Base-by-base conservation (phyloP, 2,113 vertebrate genomes). In the Dryoscopus gambensis region DNA sequence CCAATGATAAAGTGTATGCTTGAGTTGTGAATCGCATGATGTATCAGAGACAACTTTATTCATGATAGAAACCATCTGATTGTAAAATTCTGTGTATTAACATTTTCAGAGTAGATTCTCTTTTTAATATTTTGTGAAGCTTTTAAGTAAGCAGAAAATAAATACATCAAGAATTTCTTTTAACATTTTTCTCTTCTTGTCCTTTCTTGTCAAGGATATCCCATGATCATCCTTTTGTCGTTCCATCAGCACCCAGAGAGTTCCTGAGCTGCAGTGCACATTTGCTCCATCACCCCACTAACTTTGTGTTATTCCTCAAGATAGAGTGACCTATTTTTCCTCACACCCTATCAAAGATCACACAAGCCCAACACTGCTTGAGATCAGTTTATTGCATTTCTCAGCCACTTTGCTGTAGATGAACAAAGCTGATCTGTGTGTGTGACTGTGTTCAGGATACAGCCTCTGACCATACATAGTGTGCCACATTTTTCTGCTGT, bases 211-310 rank as follows among this genome's bases (percentile, higher is more conserved):
- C 63, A 52, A 56, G 57, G 35, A 28, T 47, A 81, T 52, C 52
- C 37, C 3, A 1, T 8, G 9, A 50, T 70, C 11, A 15, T 35
- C 46, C 28, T 90, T 59, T 91, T 52, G 59, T 94, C 90, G 90
- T 94, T 97, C 84, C 82, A 53, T 96, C 85, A 95, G 37, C 75
- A 85, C 71, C 81, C 50, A 96, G 92, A 94, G 77, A 95, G 78
- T 47, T 67, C 59, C 59, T 74, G 59, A 90, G 63, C 59, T 53
- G 42, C 52, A 86, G 68, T 63, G 91, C 52, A 68, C 7, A 3
- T 70, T 81, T 47, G 6, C 27, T 65, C 74, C 93, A 96, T 96
- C 91, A 84, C 79, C 63, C 74, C 13, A 4, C 28, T 96, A 89
- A 94, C 49, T 93, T 90, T 65, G 40, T 89, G 37, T 53, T 95